Evolutionary conservation across 2,888 invertebrate species (phyloP).

Genomic region (Drosophila macrospina): DNA sequence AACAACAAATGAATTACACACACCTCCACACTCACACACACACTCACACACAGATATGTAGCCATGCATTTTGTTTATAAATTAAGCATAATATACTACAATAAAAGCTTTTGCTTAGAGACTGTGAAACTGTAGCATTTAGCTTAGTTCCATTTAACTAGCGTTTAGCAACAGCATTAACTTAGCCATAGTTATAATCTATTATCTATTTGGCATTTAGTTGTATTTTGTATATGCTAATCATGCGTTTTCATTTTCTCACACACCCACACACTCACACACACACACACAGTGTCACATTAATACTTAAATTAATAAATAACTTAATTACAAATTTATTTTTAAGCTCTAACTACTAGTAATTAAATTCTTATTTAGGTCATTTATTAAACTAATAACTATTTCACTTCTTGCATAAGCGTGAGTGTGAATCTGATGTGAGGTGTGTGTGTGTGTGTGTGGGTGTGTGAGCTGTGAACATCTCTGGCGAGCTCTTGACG

Average conservation of each 20-base stretch:
- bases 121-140: constrained; percentile 46
- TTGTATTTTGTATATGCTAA: constrained; percentile 54
- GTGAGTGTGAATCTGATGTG: constrained; percentile 12
- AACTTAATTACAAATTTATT: constrained; percentile 26
- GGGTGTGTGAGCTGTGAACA: constrained; percentile 21
- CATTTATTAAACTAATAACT: constrained; percentile 47
- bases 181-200: constrained; percentile 34
- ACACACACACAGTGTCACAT: constrained; percentile 3
- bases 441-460: constrained; percentile 1
- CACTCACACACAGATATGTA: constrained; percentile 27
- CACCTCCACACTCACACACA: constrained; percentile 9
- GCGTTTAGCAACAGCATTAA: constrained; percentile 46
- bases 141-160: constrained; percentile 49
- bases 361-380: constrained; percentile 43
- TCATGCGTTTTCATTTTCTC: constrained; percentile 45
- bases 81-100: constrained; percentile 13
- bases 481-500: background rate
- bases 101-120: constrained; percentile 22
- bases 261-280: constrained; percentile 22
- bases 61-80: constrained; percentile 50
- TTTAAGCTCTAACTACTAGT: constrained; percentile 22
- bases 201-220: constrained; percentile 19
- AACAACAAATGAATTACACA: constrained; percentile 1
- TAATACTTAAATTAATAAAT: constrained; percentile 12
- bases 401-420: constrained; percentile 29